A percentile compares a stretch with the other conserved stretches of the same genome.
Conservation (phyloP, 2,888 invertebrate genomes). For the Limulus polyphemus region DNA sequence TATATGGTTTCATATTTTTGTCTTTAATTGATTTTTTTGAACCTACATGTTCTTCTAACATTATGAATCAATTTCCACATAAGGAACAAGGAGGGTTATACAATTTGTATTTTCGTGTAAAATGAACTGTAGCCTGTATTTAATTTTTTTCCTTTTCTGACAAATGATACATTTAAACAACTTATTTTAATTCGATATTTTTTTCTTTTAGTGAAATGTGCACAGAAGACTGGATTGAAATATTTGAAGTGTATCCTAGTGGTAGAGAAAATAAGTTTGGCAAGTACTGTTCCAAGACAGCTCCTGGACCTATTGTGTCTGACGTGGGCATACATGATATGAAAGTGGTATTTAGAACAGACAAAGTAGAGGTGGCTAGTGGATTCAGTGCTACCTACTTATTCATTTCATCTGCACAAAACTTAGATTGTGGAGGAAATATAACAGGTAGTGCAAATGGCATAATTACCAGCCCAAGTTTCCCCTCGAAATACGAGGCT, state of each 20-base stretch:
- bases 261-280: slow-evolving; percentile 44
- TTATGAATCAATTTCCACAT: too few species aligned
- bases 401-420: slow-evolving; percentile 75
- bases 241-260: slow-evolving; percentile 67
- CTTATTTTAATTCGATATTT: background rate
- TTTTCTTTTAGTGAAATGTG: slow-evolving; percentile 45
- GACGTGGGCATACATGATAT: slow-evolving; percentile 75
- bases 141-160: too few species aligned
- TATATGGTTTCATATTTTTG: too few species aligned
- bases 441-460: slow-evolving; percentile 48
- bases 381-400: slow-evolving; percentile 94
- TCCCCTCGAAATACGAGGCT: slow-evolving; percentile 70
- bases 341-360: slow-evolving; percentile 75
- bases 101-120: too few species aligned
- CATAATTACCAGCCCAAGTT: slow-evolving; percentile 73
- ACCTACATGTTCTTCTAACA: too few species aligned
- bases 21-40: too few species aligned
- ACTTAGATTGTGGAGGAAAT: slow-evolving; percentile 81
- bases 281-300: slow-evolving; percentile 77
- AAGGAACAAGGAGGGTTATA: too few species aligned
- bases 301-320: slow-evolving; percentile 91
- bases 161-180: too few species aligned
- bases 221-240: slow-evolving; percentile 86
- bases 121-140: too few species aligned
- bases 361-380: slow-evolving; percentile 72